Evolutionary conservation across 2,113 vertebrate genomes (phyloP).

Genomic region (Phalacrocorax pelagicus): DNA sequence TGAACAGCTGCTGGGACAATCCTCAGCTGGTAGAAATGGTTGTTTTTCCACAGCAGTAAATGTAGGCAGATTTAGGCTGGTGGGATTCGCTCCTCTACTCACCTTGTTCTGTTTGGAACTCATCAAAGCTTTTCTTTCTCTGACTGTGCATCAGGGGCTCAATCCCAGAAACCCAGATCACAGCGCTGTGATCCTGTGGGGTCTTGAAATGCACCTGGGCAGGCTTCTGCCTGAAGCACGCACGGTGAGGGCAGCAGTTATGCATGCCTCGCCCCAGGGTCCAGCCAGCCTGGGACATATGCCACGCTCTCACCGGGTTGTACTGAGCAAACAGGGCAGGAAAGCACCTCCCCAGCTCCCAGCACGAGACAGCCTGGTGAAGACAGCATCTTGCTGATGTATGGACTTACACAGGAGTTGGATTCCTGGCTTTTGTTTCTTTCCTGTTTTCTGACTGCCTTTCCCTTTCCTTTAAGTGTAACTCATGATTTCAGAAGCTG

Average conservation of each 20-base stretch:
- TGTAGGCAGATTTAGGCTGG: background rate
- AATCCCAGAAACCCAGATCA: background rate
- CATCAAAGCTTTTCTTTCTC: background rate
- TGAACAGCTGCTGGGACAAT: background rate
- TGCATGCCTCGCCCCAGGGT: accelerated
- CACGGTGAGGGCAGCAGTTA: accelerated
- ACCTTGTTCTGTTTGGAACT: background rate
- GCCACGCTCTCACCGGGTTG: accelerated
- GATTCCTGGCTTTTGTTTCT: background rate
- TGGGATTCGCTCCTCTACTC: background rate
- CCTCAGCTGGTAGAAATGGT: background rate
- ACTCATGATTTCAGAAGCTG: background rate
- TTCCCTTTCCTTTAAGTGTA: background rate
- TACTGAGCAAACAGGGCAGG: background rate
- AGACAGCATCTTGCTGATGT: background rate
- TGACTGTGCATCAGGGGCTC: accelerated
- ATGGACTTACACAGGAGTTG: background rate
- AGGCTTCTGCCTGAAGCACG: background rate
- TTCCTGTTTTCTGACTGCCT: background rate
- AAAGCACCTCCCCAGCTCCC: background rate
- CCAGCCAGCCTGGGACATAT: background rate
- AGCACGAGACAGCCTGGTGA: background rate
- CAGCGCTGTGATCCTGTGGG: background rate
- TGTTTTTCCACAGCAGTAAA: background rate
- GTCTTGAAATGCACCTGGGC: background rate